Conservation (phyloP, 2,113 vertebrate genomes). For the Tricholaema leucomelas region DNA sequence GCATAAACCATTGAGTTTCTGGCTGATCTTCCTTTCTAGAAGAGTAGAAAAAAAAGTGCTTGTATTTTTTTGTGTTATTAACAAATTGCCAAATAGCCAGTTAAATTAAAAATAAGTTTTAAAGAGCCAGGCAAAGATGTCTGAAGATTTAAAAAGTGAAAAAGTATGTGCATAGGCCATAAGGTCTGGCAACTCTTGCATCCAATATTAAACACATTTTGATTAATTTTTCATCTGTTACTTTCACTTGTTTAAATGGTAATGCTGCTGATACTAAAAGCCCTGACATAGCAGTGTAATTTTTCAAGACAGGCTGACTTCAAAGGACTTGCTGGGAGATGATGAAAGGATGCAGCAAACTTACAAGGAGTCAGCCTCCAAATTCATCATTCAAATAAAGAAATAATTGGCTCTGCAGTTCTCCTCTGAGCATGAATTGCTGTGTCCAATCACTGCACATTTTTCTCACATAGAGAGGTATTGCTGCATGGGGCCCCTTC, state of each 20-base stretch:
- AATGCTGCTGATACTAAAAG: slow-evolving; percentile 31
- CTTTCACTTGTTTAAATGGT: slow-evolving; percentile 34
- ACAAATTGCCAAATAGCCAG: background rate
- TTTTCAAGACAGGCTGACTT: slow-evolving; percentile 31
- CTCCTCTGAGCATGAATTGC: background rate
- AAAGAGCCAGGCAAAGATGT: background rate
- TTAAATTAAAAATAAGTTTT: slow-evolving; percentile 10
- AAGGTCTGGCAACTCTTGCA: background rate
- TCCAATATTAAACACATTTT: slow-evolving; percentile 18
- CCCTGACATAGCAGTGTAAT: background rate
- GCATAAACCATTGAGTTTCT: background rate
- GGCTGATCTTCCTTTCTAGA: background rate
- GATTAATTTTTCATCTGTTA: slow-evolving; percentile 25
- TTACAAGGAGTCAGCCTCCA: background rate
- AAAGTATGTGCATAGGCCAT: background rate
- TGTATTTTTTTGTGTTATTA: slow-evolving; percentile 16
- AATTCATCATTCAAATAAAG: slow-evolving; percentile 42
- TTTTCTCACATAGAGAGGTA: background rate
- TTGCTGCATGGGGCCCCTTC: slow-evolving; percentile 30
- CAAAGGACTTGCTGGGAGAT: slow-evolving; percentile 23
- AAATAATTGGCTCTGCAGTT: slow-evolving; percentile 24
- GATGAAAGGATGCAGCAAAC: slow-evolving; percentile 35
- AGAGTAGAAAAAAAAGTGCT: background rate
- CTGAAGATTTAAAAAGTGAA: slow-evolving; percentile 6
- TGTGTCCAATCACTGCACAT: background rate